These are phyloP conservation scores for Tromatobia lineatoria DNA, from an alignment of 2,888 invertebrate genomes.

Conservation along the genomic window DNA sequence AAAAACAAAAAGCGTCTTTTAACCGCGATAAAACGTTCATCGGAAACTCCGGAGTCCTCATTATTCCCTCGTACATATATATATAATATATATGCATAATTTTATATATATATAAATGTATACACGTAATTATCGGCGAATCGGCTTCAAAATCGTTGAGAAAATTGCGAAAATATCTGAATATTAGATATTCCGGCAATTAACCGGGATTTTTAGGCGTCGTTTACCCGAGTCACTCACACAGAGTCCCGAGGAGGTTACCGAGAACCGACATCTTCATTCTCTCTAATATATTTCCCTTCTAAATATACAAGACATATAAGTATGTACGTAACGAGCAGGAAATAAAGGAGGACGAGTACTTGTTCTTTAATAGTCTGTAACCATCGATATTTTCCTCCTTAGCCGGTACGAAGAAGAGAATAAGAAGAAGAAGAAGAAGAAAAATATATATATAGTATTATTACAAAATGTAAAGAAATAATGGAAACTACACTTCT, in stretches of 20 bases:
- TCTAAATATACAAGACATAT: constrained; percentile 52
- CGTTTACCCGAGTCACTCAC: constrained; percentile 3
- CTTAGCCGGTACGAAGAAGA: not conserved
- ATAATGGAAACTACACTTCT: constrained; percentile 88
- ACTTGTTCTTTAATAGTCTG: constrained; percentile 34
- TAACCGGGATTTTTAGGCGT: not conserved
- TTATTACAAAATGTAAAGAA: constrained; percentile 38
- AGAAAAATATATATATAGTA: constrained; percentile 24
- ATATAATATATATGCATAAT: constrained; percentile 4
- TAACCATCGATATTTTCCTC: not conserved
- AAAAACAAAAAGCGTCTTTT: not conserved
- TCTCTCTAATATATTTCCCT: constrained; percentile 4
- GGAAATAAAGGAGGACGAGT: constrained; percentile 44
- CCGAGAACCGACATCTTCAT: not conserved
- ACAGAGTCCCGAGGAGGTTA: not conserved
- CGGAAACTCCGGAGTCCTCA: not conserved
- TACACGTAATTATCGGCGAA: constrained; percentile 25
- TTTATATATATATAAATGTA: constrained; percentile 5
- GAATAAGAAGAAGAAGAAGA: not conserved
- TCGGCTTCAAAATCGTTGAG: constrained; percentile 11
- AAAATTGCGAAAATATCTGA: not conserved
- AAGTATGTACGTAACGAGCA: constrained; percentile 49
- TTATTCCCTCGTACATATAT: constrained; percentile 37
- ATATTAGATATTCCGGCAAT: not conserved
- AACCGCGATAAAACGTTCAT: not conserved